Base-by-base conservation (phyloP, 2,888 invertebrate species). In the Meganola albula region DNA sequence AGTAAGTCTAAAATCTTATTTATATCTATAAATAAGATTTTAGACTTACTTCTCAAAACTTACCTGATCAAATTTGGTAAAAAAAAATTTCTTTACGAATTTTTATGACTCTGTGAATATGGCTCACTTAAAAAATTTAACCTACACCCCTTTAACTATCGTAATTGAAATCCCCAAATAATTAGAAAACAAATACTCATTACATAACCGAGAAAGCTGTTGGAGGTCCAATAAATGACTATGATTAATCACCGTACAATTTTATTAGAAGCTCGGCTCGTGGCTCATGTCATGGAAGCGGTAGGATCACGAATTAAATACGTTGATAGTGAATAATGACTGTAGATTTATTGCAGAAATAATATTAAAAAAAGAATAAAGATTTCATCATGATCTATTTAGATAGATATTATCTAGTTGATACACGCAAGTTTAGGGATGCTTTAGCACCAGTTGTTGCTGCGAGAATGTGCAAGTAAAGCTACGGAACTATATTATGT, bases 201-300 rank as follows among this genome's bases (percentile, higher is more conserved):
- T 20, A 20, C 8, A 20, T 20, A 20, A 20, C n/a, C 48, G 31
- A 6, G 47, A 51, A 39, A 43, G 39, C 31, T 41, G 42, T 39
- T 12, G 16, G 39, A 24, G 28, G 30, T 37, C 33, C 29, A 27
- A 27, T 33, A 58, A 58, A 51, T 48, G 50, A 55, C 51, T 48
- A 42, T 63, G 63, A 66, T 63, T 62, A 58, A 43, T 44, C 31
- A 29, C 34, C 4, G 16, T n/a, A n/a, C n/a, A 5, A n/a, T 20
- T 20, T 7, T 20, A 20, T 20, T 20, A 7, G 20, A n/a, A 20
- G 20, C 20, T 20, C 20, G 20, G 7, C 8, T n/a, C 20, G 8
- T 3, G 8, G 20, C 20, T n/a, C 8, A 3, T 3, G 20, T 20
- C n/a, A 20, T 5, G 20, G 20, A 20, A 20, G 20, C 20, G 3